Evolutionary conservation across 2,113 vertebrate genomes (phyloP).

Genomic region (Sisor rabdophorus): DNA sequence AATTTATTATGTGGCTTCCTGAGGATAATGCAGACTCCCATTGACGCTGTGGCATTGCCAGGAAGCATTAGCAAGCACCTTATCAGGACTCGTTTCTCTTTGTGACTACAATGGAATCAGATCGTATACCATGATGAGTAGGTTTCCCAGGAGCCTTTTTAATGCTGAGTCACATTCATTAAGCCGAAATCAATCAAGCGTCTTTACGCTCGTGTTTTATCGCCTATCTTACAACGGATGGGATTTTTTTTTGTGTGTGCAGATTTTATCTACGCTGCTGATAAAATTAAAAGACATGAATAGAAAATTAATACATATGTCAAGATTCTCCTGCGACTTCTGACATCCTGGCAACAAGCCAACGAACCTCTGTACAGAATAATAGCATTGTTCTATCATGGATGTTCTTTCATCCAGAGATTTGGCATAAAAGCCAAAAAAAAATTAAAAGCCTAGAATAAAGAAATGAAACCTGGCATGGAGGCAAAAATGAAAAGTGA

Average conservation of each 20-base stretch:
- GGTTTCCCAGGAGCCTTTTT: constrained; percentile 30
- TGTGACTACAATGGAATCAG: constrained; percentile 21
- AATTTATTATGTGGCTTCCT: constrained; percentile 8
- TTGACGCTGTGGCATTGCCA: constrained; percentile 28
- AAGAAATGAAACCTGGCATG: constrained; percentile 28
- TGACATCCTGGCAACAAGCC: constrained; percentile 32
- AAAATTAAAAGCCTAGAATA: constrained; percentile 3
- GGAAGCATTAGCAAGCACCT: constrained; percentile 9
- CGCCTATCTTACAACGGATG: constrained; percentile 12
- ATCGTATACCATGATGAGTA: constrained; percentile 40
- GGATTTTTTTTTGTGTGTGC: neutral
- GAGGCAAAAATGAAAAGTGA: neutral
- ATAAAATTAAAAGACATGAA: constrained; percentile 48
- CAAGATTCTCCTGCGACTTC: constrained; percentile 44
- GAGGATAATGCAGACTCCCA: constrained; percentile 13
- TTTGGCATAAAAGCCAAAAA: constrained; percentile 18
- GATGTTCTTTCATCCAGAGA: constrained; percentile 33
- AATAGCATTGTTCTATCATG: constrained; percentile 45
- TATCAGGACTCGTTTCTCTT: constrained; percentile 37
- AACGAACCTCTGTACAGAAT: constrained; percentile 26
- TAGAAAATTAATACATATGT: constrained; percentile 40
- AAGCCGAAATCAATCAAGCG: constrained; percentile 42
- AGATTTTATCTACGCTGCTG: constrained; percentile 35
- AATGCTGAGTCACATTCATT: constrained; percentile 40
- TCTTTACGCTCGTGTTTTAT: constrained; percentile 20